Evolutionary conservation across 2,113 vertebrate species (phyloP).

Genomic region (Gambusia holbrooki): DNA sequence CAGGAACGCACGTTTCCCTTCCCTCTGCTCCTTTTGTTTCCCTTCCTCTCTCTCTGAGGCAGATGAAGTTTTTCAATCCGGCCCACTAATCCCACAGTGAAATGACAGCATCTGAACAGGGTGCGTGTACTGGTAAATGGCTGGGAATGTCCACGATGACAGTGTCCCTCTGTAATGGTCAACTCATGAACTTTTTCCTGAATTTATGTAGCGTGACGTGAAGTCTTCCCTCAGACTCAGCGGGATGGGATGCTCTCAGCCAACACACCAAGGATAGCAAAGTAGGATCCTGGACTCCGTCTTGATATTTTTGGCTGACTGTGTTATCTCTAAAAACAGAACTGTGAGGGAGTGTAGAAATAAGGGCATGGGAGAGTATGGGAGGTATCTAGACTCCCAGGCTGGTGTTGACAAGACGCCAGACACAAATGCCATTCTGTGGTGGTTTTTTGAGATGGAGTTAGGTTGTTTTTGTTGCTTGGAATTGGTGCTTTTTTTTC

Average conservation of each 20-base stretch:
- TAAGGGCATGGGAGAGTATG: slow-evolving; percentile 63
- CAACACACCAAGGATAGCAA: slow-evolving; percentile 13
- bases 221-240: slow-evolving; percentile 20
- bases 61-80: slow-evolving; percentile 64
- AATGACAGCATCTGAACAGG: slow-evolving; percentile 45
- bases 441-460: slow-evolving; percentile 1
- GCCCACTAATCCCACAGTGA: slow-evolving; percentile 56
- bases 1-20: slow-evolving; percentile 46
- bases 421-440: slow-evolving; percentile 53
- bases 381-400: slow-evolving; percentile 52
- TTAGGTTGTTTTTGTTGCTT: slow-evolving; percentile 12
- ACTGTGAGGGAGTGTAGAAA: slow-evolving; percentile 40
- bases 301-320: slow-evolving; percentile 45
- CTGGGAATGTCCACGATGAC: slow-evolving; percentile 45
- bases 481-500: slow-evolving; percentile 53
- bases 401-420: slow-evolving; percentile 54
- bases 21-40: slow-evolving; percentile 17
- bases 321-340: slow-evolving; percentile 72
- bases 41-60: slow-evolving; percentile 31
- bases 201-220: slow-evolving; percentile 23
- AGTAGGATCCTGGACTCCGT: slow-evolving; percentile 17
- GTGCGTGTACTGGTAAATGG: slow-evolving; percentile 37
- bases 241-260: slow-evolving; percentile 1
- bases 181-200: slow-evolving; percentile 1
- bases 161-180: not conserved